Conservation (phyloP, 2,113 vertebrate species). For the Sphyrna mokarran region DNA sequence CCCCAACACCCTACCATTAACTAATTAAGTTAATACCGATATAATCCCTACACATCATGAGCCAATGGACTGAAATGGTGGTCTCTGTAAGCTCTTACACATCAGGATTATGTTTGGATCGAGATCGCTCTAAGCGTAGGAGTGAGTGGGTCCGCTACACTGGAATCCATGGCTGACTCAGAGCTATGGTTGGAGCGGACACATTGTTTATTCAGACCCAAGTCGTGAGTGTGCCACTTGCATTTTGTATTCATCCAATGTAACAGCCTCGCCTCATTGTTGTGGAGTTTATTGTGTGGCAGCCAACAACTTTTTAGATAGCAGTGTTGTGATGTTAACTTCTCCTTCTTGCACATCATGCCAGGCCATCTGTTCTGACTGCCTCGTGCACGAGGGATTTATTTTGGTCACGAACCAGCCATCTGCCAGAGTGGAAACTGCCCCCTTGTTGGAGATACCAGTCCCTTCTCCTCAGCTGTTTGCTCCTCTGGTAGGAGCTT, state of each 20-base stretch:
- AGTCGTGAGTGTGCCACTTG: not conserved
- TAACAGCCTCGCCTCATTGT: not conserved
- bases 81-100: not conserved
- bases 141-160: not conserved
- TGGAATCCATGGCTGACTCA: not conserved
- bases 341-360: not conserved
- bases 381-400: not conserved
- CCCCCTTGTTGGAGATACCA: not conserved
- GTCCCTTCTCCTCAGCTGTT: not conserved
- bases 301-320: not conserved
- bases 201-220: not conserved
- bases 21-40: not conserved
- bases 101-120: not conserved
- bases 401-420: not conserved
- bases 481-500: not conserved
- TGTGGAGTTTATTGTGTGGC: not conserved
- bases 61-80: not conserved
- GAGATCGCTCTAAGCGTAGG: not conserved
- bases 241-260: not conserved
- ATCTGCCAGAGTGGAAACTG: not conserved
- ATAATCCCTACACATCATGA: not conserved
- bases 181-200: not conserved
- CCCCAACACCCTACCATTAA: too few relatives aligned
- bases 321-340: not conserved
- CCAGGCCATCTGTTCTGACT: not conserved